Conservation (phyloP, 1,140 invertebrate species). For the Trachymyrmex septentrionalis region DNA sequence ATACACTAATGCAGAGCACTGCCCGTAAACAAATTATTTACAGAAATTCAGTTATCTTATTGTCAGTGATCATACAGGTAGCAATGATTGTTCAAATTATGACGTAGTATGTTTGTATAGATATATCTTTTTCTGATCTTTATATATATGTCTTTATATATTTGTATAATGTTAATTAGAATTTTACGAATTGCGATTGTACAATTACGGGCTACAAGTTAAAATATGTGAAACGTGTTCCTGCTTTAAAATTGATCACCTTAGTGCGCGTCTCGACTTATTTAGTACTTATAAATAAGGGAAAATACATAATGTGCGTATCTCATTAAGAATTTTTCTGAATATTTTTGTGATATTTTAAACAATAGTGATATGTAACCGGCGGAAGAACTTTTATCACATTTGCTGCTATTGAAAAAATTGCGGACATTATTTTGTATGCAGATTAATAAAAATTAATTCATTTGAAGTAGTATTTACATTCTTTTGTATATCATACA, state of each 20-base stretch:
- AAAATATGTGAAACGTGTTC: background rate
- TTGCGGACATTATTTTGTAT: slow-evolving; percentile 38
- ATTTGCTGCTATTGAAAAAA: slow-evolving; percentile 4
- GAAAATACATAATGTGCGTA: slow-evolving; percentile 15
- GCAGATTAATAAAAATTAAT: slow-evolving; percentile 26
- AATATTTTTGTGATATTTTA: slow-evolving; percentile 63
- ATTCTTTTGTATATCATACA: slow-evolving; percentile 7
- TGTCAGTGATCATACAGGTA: background rate
- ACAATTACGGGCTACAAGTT: background rate
- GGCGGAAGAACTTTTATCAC: background rate
- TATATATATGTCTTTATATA: slow-evolving; percentile 29
- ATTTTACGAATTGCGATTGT: background rate
- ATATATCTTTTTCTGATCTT: slow-evolving; percentile 33
- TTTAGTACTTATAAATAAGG: slow-evolving; percentile 26
- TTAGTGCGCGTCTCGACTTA: slow-evolving; percentile 37
- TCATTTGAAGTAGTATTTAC: slow-evolving; percentile 16
- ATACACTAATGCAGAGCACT: slow-evolving; percentile 22
- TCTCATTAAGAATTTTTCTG: slow-evolving; percentile 10
- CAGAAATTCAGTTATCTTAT: background rate
- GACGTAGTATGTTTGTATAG: slow-evolving; percentile 13
- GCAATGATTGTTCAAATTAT: slow-evolving; percentile 5
- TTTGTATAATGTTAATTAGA: slow-evolving; percentile 14
- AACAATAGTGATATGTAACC: background rate
- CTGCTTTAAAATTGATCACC: slow-evolving; percentile 22
- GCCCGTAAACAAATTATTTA: slow-evolving; percentile 46